Conservation (phyloP, 2,888 invertebrate species). For the Drosophila paranaensis region DNA sequence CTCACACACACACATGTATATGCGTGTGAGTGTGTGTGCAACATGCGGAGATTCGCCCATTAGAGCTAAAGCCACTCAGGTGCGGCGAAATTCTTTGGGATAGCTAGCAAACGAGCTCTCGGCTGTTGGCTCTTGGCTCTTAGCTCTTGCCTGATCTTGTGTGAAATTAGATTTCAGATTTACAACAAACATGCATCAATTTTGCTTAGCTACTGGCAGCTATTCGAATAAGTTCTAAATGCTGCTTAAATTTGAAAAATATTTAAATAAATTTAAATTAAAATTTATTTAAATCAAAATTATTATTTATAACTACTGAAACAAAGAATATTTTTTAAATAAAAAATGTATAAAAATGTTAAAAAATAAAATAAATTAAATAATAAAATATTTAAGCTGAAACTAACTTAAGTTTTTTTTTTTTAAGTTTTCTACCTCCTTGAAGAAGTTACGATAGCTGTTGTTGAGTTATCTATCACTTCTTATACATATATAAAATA, state of each 20-base stretch:
- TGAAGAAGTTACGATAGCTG: no score
- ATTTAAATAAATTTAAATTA: no score
- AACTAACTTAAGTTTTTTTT: not conserved
- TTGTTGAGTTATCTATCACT: no score
- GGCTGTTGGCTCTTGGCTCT: not conserved
- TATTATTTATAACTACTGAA: not conserved
- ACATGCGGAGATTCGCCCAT: slow-evolving; percentile 71
- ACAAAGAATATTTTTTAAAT: not conserved
- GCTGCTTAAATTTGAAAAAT: not conserved
- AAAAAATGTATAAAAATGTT: no score
- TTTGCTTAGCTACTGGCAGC: not conserved
- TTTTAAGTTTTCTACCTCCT: no score
- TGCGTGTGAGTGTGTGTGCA: slow-evolving; percentile 2
- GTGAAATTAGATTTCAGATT: slow-evolving; percentile 25
- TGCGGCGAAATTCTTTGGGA: slow-evolving; percentile 48
- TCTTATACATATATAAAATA: not conserved
- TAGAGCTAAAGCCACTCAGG: slow-evolving; percentile 68
- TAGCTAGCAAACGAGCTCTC: slow-evolving; percentile 29
- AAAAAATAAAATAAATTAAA: no score
- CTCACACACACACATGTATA: slow-evolving; percentile 19
- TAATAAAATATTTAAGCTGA: not conserved
- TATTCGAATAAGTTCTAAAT: not conserved
- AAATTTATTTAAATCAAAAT: no score
- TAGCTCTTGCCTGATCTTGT: slow-evolving; percentile 34
- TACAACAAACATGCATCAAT: not conserved